Evolutionary conservation across 1,140 invertebrate species (phyloP), one percentile per base, ranked within the genome.

Genomic region (Pseudomyrmex cubaensis): DNA sequence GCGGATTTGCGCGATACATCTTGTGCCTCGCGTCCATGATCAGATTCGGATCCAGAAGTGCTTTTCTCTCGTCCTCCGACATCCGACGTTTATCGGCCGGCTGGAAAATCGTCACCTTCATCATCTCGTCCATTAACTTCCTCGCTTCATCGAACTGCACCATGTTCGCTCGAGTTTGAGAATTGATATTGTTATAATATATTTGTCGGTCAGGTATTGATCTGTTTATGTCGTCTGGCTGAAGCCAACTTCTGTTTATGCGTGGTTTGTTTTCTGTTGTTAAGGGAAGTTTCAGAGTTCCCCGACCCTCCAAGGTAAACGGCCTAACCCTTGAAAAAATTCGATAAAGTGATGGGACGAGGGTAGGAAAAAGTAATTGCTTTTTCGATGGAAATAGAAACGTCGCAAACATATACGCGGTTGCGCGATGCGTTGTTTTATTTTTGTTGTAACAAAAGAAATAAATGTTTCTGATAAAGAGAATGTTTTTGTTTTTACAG

Each of bases 11-110:
- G 12, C 62, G 54, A 17, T 63, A 50, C 61, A 86, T 82, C 17
- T 56, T 77, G 15, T 89, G 88, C 0, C 88, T 87, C 13, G 74
- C 73, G 3, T 89, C 85, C 88, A 89, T 89, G 61, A 87, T 75
- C 9, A 89, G 1, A 70, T 89, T 89, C 9, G 88, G 88, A 80
- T 89, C 87, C 0, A 85, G 72, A 8, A 85, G 82, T 0, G 48
- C 52, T 7, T 25, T 86, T 9, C 52, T 64, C 2, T 86, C 78
- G 0, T 89, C 87, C n/a, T 69, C 62, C 25, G 67, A 12, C 80
- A 89, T 84, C 12, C 61, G 50, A 13, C 62, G 82, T 17, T 89
- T 89, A 15, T 89, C 85, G 52, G 72, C 80, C 0, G 75, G 57
- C 12, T 63, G 52, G n/a, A 89, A 80, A 52, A 89, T 86, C 22